Conservation (phyloP, 2,888 invertebrate species). For the Callyntrura guangdongensis region DNA sequence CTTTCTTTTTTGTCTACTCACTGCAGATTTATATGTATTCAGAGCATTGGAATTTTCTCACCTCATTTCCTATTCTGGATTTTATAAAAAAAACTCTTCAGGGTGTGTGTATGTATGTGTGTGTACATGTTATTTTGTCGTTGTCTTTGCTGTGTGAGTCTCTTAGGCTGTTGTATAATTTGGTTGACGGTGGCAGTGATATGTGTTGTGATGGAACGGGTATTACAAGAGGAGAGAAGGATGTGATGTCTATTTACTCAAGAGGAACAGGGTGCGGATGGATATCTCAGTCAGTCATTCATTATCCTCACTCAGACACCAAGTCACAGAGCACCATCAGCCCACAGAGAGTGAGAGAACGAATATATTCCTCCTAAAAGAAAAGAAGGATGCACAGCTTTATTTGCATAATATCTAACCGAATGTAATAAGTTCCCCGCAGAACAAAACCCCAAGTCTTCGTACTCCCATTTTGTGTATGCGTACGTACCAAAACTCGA, state of each 20-base stretch:
- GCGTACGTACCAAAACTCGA: constrained; percentile 28
- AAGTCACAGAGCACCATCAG: not conserved
- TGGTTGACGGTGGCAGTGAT: constrained; percentile 52
- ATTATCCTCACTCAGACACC: constrained; percentile 44
- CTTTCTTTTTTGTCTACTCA: constrained; percentile 40
- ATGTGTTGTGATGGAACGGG: constrained; percentile 39
- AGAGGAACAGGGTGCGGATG: constrained; percentile 71
- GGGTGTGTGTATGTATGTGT: constrained; percentile 6
- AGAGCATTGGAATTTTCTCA: constrained; percentile 76
- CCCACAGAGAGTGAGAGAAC: not conserved
- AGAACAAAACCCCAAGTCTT: constrained; percentile 66
- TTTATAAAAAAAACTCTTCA: constrained; percentile 56
- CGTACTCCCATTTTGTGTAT: constrained; percentile 11
- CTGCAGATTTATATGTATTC: constrained; percentile 75
- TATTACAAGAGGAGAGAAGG: constrained; percentile 51
- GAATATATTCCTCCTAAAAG: constrained; percentile 29
- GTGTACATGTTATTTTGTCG: not conserved
- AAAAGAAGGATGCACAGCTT: constrained; percentile 70
- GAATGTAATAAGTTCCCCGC: constrained; percentile 67
- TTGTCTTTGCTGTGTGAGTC: constrained; percentile 8
- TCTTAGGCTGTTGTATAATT: constrained; percentile 31
- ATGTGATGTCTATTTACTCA: constrained; percentile 65
- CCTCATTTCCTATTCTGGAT: constrained; percentile 76
- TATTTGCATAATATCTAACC: constrained; percentile 70
- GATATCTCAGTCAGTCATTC: constrained; percentile 70